Conservation (phyloP, 2,888 invertebrate genomes). For the Sericinus montela region DNA sequence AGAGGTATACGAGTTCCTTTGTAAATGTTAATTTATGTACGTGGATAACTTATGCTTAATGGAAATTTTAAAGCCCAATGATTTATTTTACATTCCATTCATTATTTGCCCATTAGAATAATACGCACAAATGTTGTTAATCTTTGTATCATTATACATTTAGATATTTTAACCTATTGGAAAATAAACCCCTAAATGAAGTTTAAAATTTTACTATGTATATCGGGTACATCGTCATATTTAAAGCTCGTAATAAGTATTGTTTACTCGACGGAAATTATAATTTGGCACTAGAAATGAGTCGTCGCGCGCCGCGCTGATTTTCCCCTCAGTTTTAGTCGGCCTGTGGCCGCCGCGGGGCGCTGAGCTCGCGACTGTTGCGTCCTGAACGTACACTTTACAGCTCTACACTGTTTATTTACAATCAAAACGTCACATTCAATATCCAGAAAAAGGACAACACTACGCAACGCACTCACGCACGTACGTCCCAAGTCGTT, state of each 20-base stretch:
- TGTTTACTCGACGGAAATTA: slow-evolving; percentile 29
- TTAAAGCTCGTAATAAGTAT: no score
- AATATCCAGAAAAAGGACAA: slow-evolving; percentile 44
- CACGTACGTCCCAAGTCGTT: slow-evolving; percentile 39
- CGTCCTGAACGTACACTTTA: slow-evolving; percentile 35
- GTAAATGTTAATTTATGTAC: no score
- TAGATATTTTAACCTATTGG: no score
- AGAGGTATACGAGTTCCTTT: no score
- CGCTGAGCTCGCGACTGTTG: slow-evolving; percentile 39
- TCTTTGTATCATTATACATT: no score
- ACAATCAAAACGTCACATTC: slow-evolving; percentile 49
- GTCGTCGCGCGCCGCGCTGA: slow-evolving; percentile 31
- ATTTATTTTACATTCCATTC: not conserved
- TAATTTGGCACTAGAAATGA: slow-evolving; percentile 32
- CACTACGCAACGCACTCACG: slow-evolving; percentile 50
- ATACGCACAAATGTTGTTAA: no score
- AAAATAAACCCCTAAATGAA: no score
- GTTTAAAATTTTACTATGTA: no score
- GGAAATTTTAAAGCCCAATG: not conserved
- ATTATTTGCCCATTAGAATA: no score
- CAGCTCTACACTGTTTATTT: slow-evolving; percentile 59
- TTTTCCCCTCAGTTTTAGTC: slow-evolving; percentile 49
- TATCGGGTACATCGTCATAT: no score
- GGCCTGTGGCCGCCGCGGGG: slow-evolving; percentile 58
- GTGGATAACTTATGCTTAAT: not conserved